Evolutionary conservation across 2,888 invertebrate genomes (phyloP).

Genomic region (Watsonalla binaria): DNA sequence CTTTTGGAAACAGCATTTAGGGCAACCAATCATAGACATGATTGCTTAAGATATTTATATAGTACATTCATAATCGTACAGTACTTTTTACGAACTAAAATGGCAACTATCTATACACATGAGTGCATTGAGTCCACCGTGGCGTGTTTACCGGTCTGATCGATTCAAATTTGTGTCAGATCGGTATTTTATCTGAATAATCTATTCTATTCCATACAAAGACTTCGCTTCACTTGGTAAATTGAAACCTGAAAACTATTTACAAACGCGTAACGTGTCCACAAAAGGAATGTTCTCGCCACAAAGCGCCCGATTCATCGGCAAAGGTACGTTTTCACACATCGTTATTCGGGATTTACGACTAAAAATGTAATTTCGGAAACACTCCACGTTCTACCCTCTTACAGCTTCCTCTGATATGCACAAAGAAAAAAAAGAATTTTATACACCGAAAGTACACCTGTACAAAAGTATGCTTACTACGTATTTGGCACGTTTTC

Average conservation of each 20-base stretch:
- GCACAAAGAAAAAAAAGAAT: constrained; percentile 63
- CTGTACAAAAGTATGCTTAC: constrained; percentile 52
- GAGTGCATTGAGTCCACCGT: too few species aligned
- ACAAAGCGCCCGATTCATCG: constrained; percentile 29
- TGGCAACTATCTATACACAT: too few species aligned
- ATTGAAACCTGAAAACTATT: constrained; percentile 20
- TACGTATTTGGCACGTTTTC: constrained; percentile 47
- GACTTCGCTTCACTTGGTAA: not conserved
- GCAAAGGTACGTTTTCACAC: constrained; percentile 47
- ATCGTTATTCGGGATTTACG: constrained; percentile 55
- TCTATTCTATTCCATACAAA: not conserved
- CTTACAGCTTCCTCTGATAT: constrained; percentile 59
- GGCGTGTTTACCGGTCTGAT: too few species aligned
- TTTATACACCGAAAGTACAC: constrained; percentile 41
- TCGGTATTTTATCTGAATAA: not conserved
- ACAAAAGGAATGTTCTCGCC: constrained; percentile 22
- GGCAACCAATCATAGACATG: too few species aligned
- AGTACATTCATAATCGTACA: too few species aligned
- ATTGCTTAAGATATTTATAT: too few species aligned
- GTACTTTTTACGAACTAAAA: too few species aligned
- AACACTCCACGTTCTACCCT: constrained; percentile 49
- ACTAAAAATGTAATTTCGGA: constrained; percentile 49
- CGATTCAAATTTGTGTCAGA: not conserved
- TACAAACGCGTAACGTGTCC: constrained; percentile 19
- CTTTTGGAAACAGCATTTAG: too few species aligned